Evolutionary conservation across 1,140 invertebrate genomes (phyloP), one percentile per base, ranked within the genome.

Genomic region (Hirudo medicinalis): DNA sequence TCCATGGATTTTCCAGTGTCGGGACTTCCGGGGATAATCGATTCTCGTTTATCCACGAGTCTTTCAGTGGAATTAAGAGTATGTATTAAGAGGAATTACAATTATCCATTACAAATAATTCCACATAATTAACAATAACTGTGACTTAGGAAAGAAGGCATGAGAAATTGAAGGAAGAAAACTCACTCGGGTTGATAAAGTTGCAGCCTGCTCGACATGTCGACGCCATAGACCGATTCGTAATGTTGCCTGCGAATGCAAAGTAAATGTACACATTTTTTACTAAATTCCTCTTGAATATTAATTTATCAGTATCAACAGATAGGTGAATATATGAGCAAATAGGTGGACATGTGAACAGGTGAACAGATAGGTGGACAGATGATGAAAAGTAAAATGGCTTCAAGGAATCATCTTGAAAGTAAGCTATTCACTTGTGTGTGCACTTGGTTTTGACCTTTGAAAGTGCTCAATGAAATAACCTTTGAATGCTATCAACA

Each of bases 161-260:
- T 32, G 29, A 27, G 17, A 63, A 40, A 68, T 15, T 22, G n/a
- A 9, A 29, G 13, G 32, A 22, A 40, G 8, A 32, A 36, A 8
- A 70, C 69, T 70, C 8, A 70, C 69, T 43, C 36, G 6, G 69
- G 69, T 49, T 54, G 40, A 32, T 70, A 70, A 22, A 70, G 69
- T 32, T 70, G 32, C 22, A 70, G 69, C 17, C 43, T 25, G 53
- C 69, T 70, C 6, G 69, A 70, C 43, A 70, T 25, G 49, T 70
- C 69, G 19, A 70, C n/a, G 15, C 69, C 69, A 19, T 70, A 70
- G 19, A 70, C 36, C 0, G 29, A 49, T 43, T 70, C 69, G 49
- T 49, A 70, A 49, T 70, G 69, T 19, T 70, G 69, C 29, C 69
- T 70, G 49, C 67, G 19, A 20, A 22, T 40, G 20, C 15, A 2